These are phyloP conservation scores for Andrena bicolor DNA, from an alignment of 2,888 invertebrate species.

Conservation along the genomic window DNA sequence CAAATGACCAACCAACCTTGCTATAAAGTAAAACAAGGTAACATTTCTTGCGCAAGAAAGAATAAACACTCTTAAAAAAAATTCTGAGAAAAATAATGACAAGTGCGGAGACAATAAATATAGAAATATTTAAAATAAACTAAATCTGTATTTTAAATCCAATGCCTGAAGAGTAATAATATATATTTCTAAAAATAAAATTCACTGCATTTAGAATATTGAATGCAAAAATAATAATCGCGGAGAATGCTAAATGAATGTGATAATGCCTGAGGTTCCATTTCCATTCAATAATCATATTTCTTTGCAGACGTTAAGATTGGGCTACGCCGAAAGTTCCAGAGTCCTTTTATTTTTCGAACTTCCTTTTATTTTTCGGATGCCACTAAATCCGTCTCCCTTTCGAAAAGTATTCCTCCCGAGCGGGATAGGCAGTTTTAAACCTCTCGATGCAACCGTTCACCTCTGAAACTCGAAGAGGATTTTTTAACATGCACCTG, in stretches of 20 bases:
- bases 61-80: too few species aligned
- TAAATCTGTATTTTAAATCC: too few species aligned
- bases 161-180: too few species aligned
- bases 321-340: background rate
- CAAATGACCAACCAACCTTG: background rate
- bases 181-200: too few species aligned
- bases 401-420: conserved; percentile 18
- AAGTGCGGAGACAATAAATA: background rate
- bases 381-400: conserved; percentile 47
- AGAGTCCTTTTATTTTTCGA: background rate
- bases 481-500: conserved; percentile 71
- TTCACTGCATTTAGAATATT: too few species aligned
- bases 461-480: conserved; percentile 57
- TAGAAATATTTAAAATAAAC: background rate
- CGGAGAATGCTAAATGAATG: too few species aligned
- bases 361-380: conserved; percentile 12
- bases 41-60: too few species aligned
- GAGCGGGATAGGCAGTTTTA: conserved; percentile 21
- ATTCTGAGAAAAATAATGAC: too few species aligned
- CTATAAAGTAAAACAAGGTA: too few species aligned
- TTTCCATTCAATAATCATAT: background rate
- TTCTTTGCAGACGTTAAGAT: background rate
- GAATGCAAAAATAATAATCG: too few species aligned
- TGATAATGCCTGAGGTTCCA: too few species aligned
- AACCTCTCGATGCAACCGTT: conserved; percentile 51